Percentiles rank a stretch among this genome's conserved stretches.
These are phyloP conservation scores for Oasisia sp. DNA, from an alignment of 2,888 invertebrate species.

Conservation along the genomic window DNA sequence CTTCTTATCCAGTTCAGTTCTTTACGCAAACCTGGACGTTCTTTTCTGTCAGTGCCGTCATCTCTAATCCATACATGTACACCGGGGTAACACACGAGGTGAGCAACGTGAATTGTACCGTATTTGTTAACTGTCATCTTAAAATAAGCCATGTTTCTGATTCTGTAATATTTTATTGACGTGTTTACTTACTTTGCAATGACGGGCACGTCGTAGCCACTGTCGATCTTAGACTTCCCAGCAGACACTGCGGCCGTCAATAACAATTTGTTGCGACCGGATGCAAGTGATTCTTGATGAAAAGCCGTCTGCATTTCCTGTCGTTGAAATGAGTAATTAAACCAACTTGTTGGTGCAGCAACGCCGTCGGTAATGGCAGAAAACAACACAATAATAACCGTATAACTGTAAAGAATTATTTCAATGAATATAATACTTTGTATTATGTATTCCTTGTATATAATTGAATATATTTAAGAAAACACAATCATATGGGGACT, in stretches of 20 bases:
- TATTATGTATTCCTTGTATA: no score
- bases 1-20: no score
- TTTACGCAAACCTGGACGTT: no score
- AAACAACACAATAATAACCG: neutral
- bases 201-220: conserved; percentile 51
- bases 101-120: no score
- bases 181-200: conserved; percentile 27
- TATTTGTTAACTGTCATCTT: no score
- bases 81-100: no score
- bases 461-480: no score
- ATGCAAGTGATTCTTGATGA: conserved; percentile 47
- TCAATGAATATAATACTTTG: neutral
- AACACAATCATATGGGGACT: no score
- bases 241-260: conserved; percentile 62
- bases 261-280: conserved; percentile 49
- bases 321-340: neutral
- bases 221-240: conserved; percentile 55
- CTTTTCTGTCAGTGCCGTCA: no score
- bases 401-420: neutral
- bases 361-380: neutral
- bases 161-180: neutral
- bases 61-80: no score
- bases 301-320: conserved; percentile 56
- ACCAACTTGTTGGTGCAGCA: neutral
- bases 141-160: neutral